These are phyloP conservation scores for Puma concolor DNA, from an alignment of 2,113 vertebrate genomes.

Conservation along the genomic window DNA sequence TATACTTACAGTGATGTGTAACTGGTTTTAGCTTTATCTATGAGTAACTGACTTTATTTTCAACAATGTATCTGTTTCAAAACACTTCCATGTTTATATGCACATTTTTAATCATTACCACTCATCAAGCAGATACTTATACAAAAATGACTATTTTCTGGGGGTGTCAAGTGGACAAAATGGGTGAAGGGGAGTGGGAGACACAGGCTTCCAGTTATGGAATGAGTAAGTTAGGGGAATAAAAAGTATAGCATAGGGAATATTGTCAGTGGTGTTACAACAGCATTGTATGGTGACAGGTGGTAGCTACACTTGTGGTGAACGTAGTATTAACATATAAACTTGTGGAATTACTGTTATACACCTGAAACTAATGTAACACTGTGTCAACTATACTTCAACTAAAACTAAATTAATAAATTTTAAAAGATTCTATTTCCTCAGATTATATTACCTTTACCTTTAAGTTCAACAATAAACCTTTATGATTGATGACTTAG, in stretches of 20 bases:
- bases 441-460: neutral
- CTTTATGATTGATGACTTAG: neutral
- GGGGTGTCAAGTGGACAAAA: neutral
- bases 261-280: neutral
- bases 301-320: neutral
- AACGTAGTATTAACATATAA: neutral
- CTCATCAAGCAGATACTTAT: neutral
- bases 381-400: neutral
- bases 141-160: neutral
- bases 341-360: neutral
- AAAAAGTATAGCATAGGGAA: neutral
- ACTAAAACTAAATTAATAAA: neutral
- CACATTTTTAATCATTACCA: neutral
- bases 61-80: constrained; percentile 34
- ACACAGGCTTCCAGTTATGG: neutral
- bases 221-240: neutral
- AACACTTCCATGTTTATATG: constrained; percentile 37
- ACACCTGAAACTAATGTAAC: neutral
- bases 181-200: neutral
- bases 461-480: neutral
- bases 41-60: constrained; percentile 10
- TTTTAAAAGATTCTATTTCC: neutral
- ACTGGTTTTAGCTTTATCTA: neutral
- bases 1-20: neutral
- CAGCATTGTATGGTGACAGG: neutral